Conservation (phyloP, 1,140 invertebrate species). For the Leptinotarsa texana region DNA sequence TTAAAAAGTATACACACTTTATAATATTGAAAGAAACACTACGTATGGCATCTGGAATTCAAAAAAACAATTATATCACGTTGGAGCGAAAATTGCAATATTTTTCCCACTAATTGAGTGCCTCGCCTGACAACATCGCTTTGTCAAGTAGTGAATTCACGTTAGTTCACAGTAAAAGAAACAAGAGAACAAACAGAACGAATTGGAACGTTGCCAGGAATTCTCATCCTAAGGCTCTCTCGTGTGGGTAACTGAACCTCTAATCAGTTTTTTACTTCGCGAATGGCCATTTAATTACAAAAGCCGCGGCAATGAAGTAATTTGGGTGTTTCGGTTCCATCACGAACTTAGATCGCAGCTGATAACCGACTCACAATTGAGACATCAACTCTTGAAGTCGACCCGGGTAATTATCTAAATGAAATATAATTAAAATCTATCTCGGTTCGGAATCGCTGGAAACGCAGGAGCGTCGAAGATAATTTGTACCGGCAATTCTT, state of each 20-base stretch:
- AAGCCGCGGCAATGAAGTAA: conserved; percentile 14
- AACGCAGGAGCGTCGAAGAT: not conserved
- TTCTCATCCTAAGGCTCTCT: not conserved
- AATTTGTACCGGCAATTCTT: not conserved
- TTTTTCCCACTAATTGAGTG: no score
- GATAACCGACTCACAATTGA: conserved; percentile 29
- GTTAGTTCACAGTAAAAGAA: no score
- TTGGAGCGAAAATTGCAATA: no score
- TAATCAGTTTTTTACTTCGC: conserved; percentile 9
- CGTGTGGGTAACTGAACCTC: conserved; percentile 5
- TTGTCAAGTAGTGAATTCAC: no score
- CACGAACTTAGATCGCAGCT: conserved; percentile 13
- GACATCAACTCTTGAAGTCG: conserved; percentile 30
- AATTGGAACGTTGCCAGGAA: not conserved
- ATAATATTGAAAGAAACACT: no score
- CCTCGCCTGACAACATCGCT: no score
- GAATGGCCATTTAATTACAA: conserved; percentile 14
- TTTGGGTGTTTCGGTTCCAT: conserved; percentile 17
- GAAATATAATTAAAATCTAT: conserved; percentile 35
- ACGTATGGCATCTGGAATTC: no score
- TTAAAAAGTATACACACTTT: no score
- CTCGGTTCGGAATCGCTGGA: conserved; percentile 28
- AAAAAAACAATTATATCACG: no score
- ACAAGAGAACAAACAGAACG: not conserved
- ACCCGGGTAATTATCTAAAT: conserved; percentile 30